Evolutionary conservation across 2,113 vertebrate genomes (phyloP).

Genomic region (Cynoglossus semilaevis): DNA sequence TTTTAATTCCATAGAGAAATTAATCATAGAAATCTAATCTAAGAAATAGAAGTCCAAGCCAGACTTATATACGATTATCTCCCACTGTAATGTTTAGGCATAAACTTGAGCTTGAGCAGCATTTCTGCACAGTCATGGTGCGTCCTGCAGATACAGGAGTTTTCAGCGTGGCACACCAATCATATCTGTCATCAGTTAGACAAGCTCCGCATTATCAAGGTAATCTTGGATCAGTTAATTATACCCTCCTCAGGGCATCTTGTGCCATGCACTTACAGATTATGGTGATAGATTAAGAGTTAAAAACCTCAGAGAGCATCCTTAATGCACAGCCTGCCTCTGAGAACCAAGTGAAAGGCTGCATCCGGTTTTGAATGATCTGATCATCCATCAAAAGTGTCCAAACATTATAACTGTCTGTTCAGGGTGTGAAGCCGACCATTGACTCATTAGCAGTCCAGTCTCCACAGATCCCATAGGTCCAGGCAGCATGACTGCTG

Average conservation of each 20-base stretch:
- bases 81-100: too few relatives aligned
- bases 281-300: not conserved
- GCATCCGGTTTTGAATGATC: not conserved
- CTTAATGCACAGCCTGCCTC: not conserved
- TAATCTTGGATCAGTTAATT: not conserved
- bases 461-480: constrained; percentile 23
- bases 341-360: not conserved
- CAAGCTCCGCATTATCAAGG: not conserved
- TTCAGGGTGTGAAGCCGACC: constrained; percentile 17
- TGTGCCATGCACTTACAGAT: not conserved
- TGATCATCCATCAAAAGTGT: not conserved
- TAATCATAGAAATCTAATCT: too few relatives aligned
- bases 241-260: not conserved
- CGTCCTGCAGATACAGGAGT: constrained; percentile 3
- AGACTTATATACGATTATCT: too few relatives aligned
- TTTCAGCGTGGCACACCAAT: not conserved
- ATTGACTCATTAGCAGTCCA: constrained; percentile 29
- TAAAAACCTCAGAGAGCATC: not conserved
- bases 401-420: constrained; percentile 10
- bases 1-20: too few relatives aligned
- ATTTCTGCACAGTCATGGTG: constrained; percentile 58
- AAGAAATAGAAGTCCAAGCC: too few relatives aligned
- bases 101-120: constrained; percentile 7
- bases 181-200: not conserved
- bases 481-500: constrained; percentile 15